Base-by-base conservation (phyloP, 1,140 invertebrate genomes). In the Drosophila sucinea region DNA sequence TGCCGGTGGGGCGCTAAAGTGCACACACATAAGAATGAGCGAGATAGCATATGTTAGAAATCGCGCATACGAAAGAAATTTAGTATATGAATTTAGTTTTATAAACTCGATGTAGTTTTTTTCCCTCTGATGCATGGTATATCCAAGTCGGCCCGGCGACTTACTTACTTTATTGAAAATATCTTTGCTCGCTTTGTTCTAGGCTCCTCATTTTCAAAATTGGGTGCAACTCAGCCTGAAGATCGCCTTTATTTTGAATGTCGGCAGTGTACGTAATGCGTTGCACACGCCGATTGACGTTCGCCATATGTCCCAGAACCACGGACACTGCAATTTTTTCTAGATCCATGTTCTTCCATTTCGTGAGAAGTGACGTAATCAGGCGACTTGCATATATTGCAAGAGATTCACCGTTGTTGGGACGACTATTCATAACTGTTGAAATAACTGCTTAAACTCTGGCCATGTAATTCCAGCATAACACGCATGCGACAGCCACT, bases 341-440 rank as follows among this genome's bases (percentile, higher is more conserved):
- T 10, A 10, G 1, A 40, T 40, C 8, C 8, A 40, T 40, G 5
- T 40, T 10, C 0, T 40, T 40, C 8, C 38, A 40, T 40, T 17
- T 17, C 17, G 17, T 17, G 17, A 33, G 32, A 33, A 33, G 32
- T 33, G 17, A 17, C 17, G 17, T 33, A 3, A 33, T 4, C 32
- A 2, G 32, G 32, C 32, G 32, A 33, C 32, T 40, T 40, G 38
- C 38, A 40, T 40, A 40, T 40, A 40, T 40, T 47, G 44, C 44
- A 47, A 47, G 44, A 10, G 38, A 10, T 40, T 47, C 44, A 25
- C 44, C n/a, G 8, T 32, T 58, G 30, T 33, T 58, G 10, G 29
- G 56, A 33, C 56, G 32, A 33, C 56, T 58, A 17, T 58, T 58
- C 10, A 58, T n/a, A n/a, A n/a, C n/a, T 47, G n/a, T 6, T 11